phyloP scores from a whole-genome alignment of 2,113 vertebrate genomes.

The Ciconia maguari region DNA sequence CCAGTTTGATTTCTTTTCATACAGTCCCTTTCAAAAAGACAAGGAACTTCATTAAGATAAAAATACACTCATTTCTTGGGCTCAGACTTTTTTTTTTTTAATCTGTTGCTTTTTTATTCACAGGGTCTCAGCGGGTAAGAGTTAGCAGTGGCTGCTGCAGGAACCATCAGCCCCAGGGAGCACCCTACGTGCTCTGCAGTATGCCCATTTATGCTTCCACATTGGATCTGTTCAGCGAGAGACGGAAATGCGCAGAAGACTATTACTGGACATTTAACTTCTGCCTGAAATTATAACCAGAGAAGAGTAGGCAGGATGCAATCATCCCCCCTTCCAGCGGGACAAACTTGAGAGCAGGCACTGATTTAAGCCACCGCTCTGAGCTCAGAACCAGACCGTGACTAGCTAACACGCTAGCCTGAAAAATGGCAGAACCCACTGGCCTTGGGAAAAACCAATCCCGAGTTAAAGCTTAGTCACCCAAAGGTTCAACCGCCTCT shows the following conservation, averaged over 20 bases:
- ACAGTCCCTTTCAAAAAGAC: neutral
- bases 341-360: neutral
- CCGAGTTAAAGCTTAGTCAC: neutral
- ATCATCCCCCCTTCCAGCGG: neutral
- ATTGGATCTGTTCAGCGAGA: neutral
- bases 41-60: neutral
- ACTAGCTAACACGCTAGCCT: neutral
- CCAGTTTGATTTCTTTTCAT: neutral
- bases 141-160: neutral
- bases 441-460: neutral
- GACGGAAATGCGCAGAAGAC: neutral
- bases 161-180: neutral
- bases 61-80: neutral
- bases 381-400: neutral
- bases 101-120: neutral
- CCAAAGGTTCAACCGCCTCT: neutral
- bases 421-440: neutral
- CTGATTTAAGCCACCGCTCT: neutral
- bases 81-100: neutral
- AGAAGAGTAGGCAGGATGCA: neutral
- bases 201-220: neutral
- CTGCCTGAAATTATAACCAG: neutral
- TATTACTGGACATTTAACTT: neutral
- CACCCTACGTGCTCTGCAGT: rapidly evolving
- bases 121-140: neutral